Conservation (phyloP, 2,797 vertebrate species). For the Thunnus albacares region DNA sequence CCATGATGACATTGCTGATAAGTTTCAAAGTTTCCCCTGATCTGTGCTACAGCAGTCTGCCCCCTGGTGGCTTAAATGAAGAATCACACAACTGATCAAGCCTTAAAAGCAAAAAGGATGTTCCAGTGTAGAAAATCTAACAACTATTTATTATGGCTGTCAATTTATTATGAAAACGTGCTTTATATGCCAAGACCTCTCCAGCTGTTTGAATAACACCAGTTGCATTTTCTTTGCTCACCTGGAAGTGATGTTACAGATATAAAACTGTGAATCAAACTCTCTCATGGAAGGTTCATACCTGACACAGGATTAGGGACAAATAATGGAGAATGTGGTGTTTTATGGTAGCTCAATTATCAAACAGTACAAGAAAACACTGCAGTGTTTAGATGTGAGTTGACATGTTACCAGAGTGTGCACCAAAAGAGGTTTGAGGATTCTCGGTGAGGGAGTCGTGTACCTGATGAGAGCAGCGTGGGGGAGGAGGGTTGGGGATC, state of each 20-base stretch:
- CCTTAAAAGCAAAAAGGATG: background rate
- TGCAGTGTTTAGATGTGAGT: background rate
- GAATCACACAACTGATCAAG: background rate
- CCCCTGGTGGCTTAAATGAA: constrained; percentile 50
- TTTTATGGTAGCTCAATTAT: background rate
- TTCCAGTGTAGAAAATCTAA: background rate
- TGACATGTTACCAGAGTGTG: background rate
- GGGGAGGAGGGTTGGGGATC: constrained; percentile 92
- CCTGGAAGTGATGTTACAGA: rapidly evolving
- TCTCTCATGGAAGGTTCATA: background rate
- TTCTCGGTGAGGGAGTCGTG: background rate
- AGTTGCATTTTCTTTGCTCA: background rate
- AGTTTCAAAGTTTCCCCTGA: background rate
- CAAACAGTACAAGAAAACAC: background rate
- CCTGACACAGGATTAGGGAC: background rate
- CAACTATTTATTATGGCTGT: background rate
- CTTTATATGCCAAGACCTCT: too few relatives aligned
- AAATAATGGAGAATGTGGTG: too few relatives aligned
- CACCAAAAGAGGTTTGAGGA: background rate
- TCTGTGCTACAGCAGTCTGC: constrained; percentile 21
- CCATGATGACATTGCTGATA: constrained; percentile 30
- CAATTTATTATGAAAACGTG: background rate
- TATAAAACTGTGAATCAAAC: background rate
- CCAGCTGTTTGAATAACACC: too few relatives aligned
- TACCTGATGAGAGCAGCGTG: constrained; percentile 96